phyloP scores from a whole-genome alignment of 2,797 vertebrate species.

The Myripristis jacobus region DNA sequence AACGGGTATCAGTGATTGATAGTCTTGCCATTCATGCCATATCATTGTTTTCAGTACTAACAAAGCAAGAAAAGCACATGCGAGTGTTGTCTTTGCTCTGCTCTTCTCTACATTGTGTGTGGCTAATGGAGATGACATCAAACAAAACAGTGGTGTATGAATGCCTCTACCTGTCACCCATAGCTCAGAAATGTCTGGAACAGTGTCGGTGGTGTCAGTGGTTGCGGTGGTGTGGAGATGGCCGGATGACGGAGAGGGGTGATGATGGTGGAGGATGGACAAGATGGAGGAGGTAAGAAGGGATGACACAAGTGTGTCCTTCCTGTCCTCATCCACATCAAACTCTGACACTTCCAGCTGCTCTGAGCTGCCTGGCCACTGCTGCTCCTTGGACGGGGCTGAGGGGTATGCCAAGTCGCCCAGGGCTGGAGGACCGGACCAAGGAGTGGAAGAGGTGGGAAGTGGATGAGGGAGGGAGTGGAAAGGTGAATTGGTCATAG shows the following conservation, averaged over 20 bases:
- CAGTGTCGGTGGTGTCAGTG: slow-evolving; percentile 47
- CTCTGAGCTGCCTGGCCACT: slow-evolving; percentile 53
- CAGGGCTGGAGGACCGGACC: slow-evolving; percentile 65
- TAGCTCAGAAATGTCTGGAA: slow-evolving; percentile 64
- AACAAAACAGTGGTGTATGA: slow-evolving; percentile 29
- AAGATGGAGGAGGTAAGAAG: slow-evolving; percentile 64
- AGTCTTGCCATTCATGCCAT: neutral
- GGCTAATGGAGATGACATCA: slow-evolving; percentile 16
- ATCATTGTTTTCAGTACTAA: neutral
- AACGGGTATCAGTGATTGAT: neutral
- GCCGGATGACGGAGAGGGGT: slow-evolving; percentile 52
- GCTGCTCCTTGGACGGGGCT: slow-evolving; percentile 38
- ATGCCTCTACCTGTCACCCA: slow-evolving; percentile 75
- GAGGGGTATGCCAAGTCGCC: slow-evolving; percentile 65
- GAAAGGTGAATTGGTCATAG: slow-evolving; percentile 34
- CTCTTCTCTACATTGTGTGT: neutral
- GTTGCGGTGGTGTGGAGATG: slow-evolving; percentile 21
- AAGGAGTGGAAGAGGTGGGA: slow-evolving; percentile 48
- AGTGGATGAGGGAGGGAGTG: slow-evolving; percentile 37
- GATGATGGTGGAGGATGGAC: slow-evolving; percentile 68
- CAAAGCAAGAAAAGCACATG: neutral
- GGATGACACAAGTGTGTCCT: slow-evolving; percentile 67
- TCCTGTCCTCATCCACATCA: slow-evolving; percentile 56
- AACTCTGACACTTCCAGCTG: slow-evolving; percentile 52
- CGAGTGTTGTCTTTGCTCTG: neutral